Conservation (phyloP, 2,797 vertebrate species). For the Melanotaenia nigrans region DNA sequence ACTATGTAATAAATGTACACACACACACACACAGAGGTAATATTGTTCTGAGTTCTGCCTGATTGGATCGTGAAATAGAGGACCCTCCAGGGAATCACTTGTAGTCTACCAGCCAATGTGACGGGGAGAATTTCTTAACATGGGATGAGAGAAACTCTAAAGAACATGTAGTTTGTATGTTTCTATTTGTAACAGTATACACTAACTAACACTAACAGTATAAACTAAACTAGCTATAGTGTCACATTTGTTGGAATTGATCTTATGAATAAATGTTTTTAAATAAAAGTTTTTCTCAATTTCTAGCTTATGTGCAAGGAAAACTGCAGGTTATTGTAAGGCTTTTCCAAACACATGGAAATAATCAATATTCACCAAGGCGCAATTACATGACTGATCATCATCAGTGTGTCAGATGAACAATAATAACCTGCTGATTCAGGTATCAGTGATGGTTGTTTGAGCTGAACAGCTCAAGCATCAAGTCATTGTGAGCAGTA, state of each 20-base stretch:
- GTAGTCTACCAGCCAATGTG: slow-evolving; percentile 78
- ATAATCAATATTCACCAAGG: slow-evolving; percentile 68
- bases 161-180: slow-evolving; percentile 41
- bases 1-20: slow-evolving; percentile 84
- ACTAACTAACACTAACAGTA: neutral
- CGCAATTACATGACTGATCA: slow-evolving; percentile 66
- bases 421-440: slow-evolving; percentile 60
- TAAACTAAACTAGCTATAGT: neutral
- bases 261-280: slow-evolving; percentile 16
- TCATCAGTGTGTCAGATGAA: slow-evolving; percentile 65
- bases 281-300: slow-evolving; percentile 3
- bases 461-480: slow-evolving; percentile 23
- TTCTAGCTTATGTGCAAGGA: slow-evolving; percentile 35
- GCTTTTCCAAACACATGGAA: slow-evolving; percentile 65
- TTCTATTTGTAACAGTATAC: slow-evolving; percentile 24
- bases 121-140: slow-evolving; percentile 70
- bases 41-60: slow-evolving; percentile 81
- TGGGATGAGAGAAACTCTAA: slow-evolving; percentile 42
- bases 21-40: slow-evolving; percentile 81
- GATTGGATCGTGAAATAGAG: slow-evolving; percentile 80
- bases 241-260: slow-evolving; percentile 27
- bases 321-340: slow-evolving; percentile 38
- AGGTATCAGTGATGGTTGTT: slow-evolving; percentile 52
- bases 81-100: slow-evolving; percentile 75
- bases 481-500: slow-evolving; percentile 2